These are phyloP conservation scores for Psophia crepitans DNA, from an alignment of 2,113 vertebrate species.

Conservation along the genomic window DNA sequence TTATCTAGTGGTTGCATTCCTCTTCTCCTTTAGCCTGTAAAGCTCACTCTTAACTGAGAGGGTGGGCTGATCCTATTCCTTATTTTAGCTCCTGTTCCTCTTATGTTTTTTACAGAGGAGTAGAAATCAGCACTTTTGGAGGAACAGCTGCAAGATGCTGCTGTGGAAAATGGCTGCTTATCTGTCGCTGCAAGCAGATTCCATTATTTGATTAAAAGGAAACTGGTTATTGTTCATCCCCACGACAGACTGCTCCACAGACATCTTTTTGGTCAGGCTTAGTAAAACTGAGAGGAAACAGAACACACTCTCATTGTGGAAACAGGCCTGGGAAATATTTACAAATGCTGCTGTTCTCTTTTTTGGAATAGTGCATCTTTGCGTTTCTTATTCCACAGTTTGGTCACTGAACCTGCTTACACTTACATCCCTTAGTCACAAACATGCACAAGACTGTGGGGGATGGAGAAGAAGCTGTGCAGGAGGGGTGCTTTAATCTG, in stretches of 20 bases:
- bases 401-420: neutral
- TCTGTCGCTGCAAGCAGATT: slow-evolving; percentile 32
- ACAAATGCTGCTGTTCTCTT: neutral
- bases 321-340: neutral
- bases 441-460: neutral
- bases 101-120: neutral
- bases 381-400: neutral
- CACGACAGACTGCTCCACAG: neutral
- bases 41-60: neutral
- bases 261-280: neutral
- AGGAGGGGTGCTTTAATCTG: neutral
- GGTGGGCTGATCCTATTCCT: neutral
- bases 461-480: neutral
- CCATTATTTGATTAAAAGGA: slow-evolving; percentile 57
- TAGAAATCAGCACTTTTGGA: neutral
- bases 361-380: neutral
- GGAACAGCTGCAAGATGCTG: neutral
- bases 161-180: slow-evolving; percentile 7
- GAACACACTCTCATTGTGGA: neutral
- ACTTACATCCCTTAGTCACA: neutral
- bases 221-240: neutral
- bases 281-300: neutral
- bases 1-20: neutral
- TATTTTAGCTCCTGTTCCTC: neutral
- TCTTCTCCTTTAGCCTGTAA: neutral